Evolutionary conservation across 2,113 vertebrate genomes (phyloP).

Genomic region (Benitochromis conjunctus): DNA sequence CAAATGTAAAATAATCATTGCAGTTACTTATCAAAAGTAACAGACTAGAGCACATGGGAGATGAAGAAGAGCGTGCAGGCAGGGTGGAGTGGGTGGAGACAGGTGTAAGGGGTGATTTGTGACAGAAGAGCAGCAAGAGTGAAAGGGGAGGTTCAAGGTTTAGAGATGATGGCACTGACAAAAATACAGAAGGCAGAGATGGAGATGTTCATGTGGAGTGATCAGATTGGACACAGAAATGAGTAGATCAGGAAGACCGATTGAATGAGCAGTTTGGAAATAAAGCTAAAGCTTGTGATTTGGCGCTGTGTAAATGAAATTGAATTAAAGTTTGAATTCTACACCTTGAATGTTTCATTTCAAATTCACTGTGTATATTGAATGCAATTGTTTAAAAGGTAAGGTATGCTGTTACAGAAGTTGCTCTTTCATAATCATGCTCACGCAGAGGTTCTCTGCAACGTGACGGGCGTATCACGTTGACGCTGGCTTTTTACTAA

Average conservation of each 20-base stretch:
- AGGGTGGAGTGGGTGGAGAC: neutral
- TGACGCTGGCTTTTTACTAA: neutral
- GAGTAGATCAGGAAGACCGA: neutral
- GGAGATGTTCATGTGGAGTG: neutral
- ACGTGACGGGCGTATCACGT: conserved; percentile 42
- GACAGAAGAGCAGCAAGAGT: neutral
- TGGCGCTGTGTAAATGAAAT: neutral
- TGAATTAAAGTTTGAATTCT: neutral
- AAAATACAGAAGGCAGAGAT: neutral
- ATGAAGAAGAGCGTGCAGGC: neutral
- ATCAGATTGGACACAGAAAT: neutral
- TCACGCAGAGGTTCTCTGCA: neutral
- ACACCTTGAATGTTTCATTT: neutral
- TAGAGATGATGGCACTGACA: neutral
- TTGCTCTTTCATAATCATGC: neutral
- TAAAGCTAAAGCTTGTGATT: neutral
- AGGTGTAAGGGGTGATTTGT: neutral
- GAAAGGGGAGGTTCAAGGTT: neutral
- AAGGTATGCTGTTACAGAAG: neutral
- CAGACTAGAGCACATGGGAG: neutral
- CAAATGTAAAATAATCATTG: neutral
- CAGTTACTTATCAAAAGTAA: neutral
- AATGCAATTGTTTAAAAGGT: accelerated
- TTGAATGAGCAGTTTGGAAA: neutral
- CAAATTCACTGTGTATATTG: neutral